Evolutionary conservation across 2,888 invertebrate species (phyloP), one percentile per base, ranked within the genome.

Genomic region (Mimas tiliae): DNA sequence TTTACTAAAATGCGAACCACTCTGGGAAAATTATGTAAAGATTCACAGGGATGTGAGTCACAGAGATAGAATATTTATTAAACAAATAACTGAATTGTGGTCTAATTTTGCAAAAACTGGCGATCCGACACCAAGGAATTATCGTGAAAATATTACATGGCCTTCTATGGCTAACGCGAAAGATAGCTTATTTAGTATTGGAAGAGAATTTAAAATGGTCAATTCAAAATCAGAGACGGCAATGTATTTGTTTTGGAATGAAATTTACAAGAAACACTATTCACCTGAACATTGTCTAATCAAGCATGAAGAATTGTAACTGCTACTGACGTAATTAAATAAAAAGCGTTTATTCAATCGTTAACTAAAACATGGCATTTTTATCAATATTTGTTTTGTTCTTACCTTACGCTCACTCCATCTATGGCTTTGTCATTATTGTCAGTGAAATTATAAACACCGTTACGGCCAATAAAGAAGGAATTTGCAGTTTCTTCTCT

Each of bases 61-160:
- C 65, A 86, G 52, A 67, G 92, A 94, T 69, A 84, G 81, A 78
- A 72, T 71, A 33, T 86, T 93, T 66, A 89, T 94, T 42, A 85
- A 79, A 67, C 76, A 87, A 72, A 84, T 94, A 67, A 76, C 91
- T 7, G 74, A 81, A 67, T 75, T 94, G 78, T 94, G 94, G 94
- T 81, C 92, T 0, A 94, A 94, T 76, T 94, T 94, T 77, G 94
- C 89, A 19, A 94, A 91, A 81, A 84, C 81, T 63, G 90, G 89
- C 1, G 69, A 88, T 66, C 91, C 93, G 53, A 89, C 89, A 27
- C 84, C 84, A n/a, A 63, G 62, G 1, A 65, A 72, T 45, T 74
- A 76, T 68, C 51, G 68, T 8, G 77, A 72, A 21, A 82, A 84
- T 65, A 64, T 81, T 8, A 80, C 76, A 47, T 93, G 93, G 93